Percentiles rank a stretch among this genome's conserved stretches.
Evolutionary conservation across 2,888 invertebrate species (phyloP).

Genomic region (Oscheius sp.): DNA sequence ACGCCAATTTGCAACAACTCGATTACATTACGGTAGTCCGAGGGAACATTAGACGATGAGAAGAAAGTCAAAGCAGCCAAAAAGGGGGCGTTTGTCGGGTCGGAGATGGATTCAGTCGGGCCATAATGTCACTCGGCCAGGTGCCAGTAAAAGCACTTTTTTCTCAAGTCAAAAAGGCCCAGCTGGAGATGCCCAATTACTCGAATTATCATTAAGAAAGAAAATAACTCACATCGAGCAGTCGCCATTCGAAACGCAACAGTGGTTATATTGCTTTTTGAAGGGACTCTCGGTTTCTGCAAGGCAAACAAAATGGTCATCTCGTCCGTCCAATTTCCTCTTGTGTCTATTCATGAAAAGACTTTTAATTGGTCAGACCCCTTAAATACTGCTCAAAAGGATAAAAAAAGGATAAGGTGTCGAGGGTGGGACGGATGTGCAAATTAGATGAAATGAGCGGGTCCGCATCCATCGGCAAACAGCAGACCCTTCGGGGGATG

Average conservation of each 20-base stretch:
- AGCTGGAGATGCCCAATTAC: background rate
- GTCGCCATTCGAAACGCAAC: constrained; percentile 2
- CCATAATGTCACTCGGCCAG: constrained; percentile 1
- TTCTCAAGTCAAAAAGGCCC: background rate
- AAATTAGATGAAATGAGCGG: constrained; percentile 30
- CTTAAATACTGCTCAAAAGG: background rate
- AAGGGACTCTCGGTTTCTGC: constrained; percentile 1
- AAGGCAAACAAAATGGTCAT: background rate
- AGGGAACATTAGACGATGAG: constrained; percentile 23
- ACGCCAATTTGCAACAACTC: constrained; percentile 26
- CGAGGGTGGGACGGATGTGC: constrained; percentile 23
- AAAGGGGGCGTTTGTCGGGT: background rate
- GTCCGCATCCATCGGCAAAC: constrained; percentile 26
- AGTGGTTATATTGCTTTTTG: background rate
- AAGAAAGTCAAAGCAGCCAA: background rate
- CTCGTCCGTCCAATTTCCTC: background rate
- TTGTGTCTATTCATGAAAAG: background rate
- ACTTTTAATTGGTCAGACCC: background rate
- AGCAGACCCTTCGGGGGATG: background rate
- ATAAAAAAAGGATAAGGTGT: constrained; percentile 11
- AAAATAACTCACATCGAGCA: constrained; percentile 3
- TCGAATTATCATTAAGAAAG: background rate
- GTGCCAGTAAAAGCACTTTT: constrained; percentile 4
- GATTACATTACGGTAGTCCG: constrained; percentile 26
- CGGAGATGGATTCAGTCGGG: background rate